phyloP scores from a whole-genome alignment of 1,140 invertebrate genomes.

The Trichonephila inaurata region DNA sequence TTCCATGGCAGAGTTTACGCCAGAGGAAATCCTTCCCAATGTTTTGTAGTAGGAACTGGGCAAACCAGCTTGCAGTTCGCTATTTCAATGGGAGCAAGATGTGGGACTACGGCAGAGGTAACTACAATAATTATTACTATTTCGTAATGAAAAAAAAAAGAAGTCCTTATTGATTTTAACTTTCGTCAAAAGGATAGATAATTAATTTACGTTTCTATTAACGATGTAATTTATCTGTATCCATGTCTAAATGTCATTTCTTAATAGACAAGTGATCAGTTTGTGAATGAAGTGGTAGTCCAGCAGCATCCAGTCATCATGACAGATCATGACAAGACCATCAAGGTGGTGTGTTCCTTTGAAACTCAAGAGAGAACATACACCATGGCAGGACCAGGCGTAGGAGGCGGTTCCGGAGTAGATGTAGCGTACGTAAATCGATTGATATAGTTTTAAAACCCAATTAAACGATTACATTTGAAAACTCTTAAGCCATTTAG shows the following conservation, averaged over 20 bases:
- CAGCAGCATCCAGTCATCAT: slow-evolving; percentile 83
- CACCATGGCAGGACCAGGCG: slow-evolving; percentile 79
- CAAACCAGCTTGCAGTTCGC: slow-evolving; percentile 80
- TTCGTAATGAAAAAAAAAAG: neutral
- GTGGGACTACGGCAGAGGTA: slow-evolving; percentile 73
- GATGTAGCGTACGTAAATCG: slow-evolving; percentile 74
- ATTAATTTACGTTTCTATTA: too few relatives aligned
- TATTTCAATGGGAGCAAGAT: slow-evolving; percentile 73
- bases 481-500: too few relatives aligned
- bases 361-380: slow-evolving; percentile 82
- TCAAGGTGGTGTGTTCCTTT: slow-evolving; percentile 83
- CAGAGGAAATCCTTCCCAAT: slow-evolving; percentile 82
- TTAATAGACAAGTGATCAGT: slow-evolving; percentile 77
- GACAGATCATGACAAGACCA: slow-evolving; percentile 83
- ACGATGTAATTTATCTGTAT: too few relatives aligned
- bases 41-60: slow-evolving; percentile 83
- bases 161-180: neutral
- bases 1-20: slow-evolving; percentile 83
- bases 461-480: too few relatives aligned
- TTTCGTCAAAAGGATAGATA: too few relatives aligned
- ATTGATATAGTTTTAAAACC: neutral
- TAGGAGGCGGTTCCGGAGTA: slow-evolving; percentile 52
- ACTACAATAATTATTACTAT: neutral
- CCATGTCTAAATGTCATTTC: neutral
- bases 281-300: slow-evolving; percentile 83